phyloP scores from a whole-genome alignment of 2,113 vertebrate species.

The Arizona elegans region DNA sequence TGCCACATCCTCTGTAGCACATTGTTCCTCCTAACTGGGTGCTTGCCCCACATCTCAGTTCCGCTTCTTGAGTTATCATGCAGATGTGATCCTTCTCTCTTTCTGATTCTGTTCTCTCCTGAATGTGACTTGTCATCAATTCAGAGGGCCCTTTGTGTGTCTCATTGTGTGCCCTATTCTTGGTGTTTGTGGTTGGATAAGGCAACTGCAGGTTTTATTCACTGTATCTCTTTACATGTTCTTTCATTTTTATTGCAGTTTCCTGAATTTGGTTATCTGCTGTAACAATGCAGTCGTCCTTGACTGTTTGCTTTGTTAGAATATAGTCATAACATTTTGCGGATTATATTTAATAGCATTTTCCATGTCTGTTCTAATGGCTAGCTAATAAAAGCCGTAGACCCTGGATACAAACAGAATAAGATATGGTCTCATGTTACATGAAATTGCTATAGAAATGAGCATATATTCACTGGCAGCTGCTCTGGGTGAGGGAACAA shows the following conservation, averaged over 20 bases:
- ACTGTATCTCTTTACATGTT: neutral
- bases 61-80: slow-evolving; percentile 2
- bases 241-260: neutral
- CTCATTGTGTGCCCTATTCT: neutral
- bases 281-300: neutral
- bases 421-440: neutral
- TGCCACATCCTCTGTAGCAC: slow-evolving; percentile 11
- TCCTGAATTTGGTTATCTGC: neutral
- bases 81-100: neutral
- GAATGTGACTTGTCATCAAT: neutral
- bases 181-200: neutral
- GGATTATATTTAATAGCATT: neutral
- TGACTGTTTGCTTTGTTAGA: neutral
- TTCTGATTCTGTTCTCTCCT: neutral
- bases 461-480: neutral
- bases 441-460: neutral
- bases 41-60: slow-evolving; percentile 5
- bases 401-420: neutral
- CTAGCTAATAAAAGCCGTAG: neutral
- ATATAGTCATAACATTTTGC: neutral
- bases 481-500: neutral
- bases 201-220: neutral
- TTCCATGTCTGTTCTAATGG: neutral
- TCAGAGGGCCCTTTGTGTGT: neutral
- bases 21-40: neutral